Percentiles rank a stretch among this genome's conserved stretches.
These are phyloP conservation scores for Drosophila mettleri DNA, from an alignment of 2,888 invertebrate genomes.

Conservation along the genomic window DNA sequence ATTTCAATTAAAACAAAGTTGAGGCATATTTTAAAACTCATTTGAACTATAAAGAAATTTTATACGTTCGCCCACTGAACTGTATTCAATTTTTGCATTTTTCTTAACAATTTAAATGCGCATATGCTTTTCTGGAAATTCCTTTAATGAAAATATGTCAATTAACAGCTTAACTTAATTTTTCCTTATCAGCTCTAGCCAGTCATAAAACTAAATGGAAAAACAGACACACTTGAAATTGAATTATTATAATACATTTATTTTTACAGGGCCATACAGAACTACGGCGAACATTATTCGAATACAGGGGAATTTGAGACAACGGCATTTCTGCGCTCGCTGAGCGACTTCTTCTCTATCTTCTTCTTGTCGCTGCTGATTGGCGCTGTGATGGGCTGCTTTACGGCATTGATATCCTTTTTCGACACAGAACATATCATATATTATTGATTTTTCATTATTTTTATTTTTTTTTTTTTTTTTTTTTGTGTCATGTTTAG, in stretches of 20 bases:
- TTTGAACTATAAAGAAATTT: too few relatives aligned
- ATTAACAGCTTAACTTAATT: background rate
- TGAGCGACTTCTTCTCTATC: constrained; percentile 96
- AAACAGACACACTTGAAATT: background rate
- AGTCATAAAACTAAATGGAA: background rate
- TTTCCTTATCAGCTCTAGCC: background rate
- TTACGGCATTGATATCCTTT: constrained; percentile 97
- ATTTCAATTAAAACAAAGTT: too few relatives aligned
- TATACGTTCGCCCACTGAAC: background rate
- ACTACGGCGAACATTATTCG: constrained; percentile 93
- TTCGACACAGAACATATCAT: constrained; percentile 47
- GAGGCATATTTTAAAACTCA: background rate
- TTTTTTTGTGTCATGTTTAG: background rate
- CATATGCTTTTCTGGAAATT: background rate
- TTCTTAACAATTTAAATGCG: background rate
- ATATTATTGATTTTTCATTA: background rate
- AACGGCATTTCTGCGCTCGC: constrained; percentile 93
- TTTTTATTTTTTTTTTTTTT: too few relatives aligned
- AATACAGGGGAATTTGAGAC: constrained; percentile 94
- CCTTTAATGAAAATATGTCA: background rate
- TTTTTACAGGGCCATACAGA: constrained; percentile 91
- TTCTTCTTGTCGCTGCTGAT: constrained; percentile 96
- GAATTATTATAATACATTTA: background rate
- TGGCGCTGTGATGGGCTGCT: constrained; percentile 96
- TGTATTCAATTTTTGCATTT: background rate